Base-by-base conservation (phyloP, 2,797 vertebrate genomes). In the Paratrypauchen microcephalus region DNA sequence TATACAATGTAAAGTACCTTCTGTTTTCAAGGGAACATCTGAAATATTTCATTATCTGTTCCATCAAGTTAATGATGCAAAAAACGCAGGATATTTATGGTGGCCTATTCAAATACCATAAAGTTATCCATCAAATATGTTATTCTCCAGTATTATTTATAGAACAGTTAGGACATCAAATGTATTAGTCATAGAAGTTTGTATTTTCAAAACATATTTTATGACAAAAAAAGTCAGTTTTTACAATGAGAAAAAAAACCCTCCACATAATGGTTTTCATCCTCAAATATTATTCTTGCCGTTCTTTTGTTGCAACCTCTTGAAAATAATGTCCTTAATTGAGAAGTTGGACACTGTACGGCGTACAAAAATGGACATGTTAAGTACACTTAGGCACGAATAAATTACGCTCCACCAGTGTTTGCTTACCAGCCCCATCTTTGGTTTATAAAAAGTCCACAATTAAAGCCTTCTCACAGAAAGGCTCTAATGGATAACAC, bases 401-500 rank as follows among this genome's bases (percentile, higher is more conserved):
- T 62, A 54, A 74, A 66, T 62, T 28, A 61, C 59, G 15, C 54
- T 64, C 45, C 45, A n/a, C 61, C 65, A 61, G 66, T 65, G 55
- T 70, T 70, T 69, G 65, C 47, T 60, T 63, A 68, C 21, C 61
- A 65, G 24, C 73, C 60, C 67, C 18, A 16, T 70, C 36, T 71
- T 75, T 18, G 65, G 69, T 59, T 32, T 16, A 19, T 8, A 45
- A 77, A 65, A 79, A 68, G 4, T 28, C 41, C 32, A 59, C 36
- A 82, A 74, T 69, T 69, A 76, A 70, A 81, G 21, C 23, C 13
- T 23, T 63, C 70, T 75, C 16, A 64, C 48, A 52, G 24, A 68
- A 72, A 73, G 45, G n/a, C 71, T 74, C 16, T 75, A 56, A 60
- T 26, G 8, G 62, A 58, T 74, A 65, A 78, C 60, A 45, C 48